These are phyloP conservation scores for Nomada ferruginata DNA, from an alignment of 2,888 invertebrate species.

Conservation along the genomic window DNA sequence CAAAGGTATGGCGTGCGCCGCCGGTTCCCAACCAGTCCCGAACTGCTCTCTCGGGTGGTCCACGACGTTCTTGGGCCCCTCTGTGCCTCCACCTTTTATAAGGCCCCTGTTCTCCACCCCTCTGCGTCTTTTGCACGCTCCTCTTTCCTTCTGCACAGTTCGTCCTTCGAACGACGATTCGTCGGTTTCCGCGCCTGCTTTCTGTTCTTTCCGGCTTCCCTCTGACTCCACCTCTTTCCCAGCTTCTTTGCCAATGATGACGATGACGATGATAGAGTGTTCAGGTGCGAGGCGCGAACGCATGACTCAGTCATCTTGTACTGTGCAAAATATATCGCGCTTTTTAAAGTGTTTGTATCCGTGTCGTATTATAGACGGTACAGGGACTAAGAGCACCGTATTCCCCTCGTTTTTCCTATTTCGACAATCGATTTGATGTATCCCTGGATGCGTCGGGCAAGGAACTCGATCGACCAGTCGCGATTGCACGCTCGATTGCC, in stretches of 20 bases:
- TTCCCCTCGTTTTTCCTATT: conserved; percentile 16
- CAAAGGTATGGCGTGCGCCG: conserved; percentile 82
- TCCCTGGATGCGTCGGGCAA: conserved; percentile 35
- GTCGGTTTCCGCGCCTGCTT: conserved; percentile 42
- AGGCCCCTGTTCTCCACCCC: conserved; percentile 25
- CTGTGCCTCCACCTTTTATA: conserved; percentile 62
- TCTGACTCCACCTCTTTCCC: not conserved
- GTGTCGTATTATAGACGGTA: too few relatives aligned
- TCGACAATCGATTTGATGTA: conserved; percentile 47
- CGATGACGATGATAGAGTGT: not conserved
- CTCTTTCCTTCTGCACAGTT: conserved; percentile 23
- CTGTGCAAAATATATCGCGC: too few relatives aligned
- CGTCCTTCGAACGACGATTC: conserved; percentile 28
- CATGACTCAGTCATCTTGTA: too few relatives aligned
- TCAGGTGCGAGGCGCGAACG: not conserved
- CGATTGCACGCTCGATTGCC: conserved; percentile 55
- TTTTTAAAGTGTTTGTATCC: too few relatives aligned
- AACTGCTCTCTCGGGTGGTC: conserved; percentile 83
- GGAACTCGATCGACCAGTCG: conserved; percentile 54
- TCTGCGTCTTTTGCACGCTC: conserved; percentile 46
- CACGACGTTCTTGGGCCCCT: conserved; percentile 73
- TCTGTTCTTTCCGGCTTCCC: conserved; percentile 31
- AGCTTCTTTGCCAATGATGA: not conserved
- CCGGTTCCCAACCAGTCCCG: conserved; percentile 81
- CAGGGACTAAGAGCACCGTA: too few relatives aligned